phyloP scores from a whole-genome alignment of 2,888 invertebrate genomes.

The Agrochola circellaris region DNA sequence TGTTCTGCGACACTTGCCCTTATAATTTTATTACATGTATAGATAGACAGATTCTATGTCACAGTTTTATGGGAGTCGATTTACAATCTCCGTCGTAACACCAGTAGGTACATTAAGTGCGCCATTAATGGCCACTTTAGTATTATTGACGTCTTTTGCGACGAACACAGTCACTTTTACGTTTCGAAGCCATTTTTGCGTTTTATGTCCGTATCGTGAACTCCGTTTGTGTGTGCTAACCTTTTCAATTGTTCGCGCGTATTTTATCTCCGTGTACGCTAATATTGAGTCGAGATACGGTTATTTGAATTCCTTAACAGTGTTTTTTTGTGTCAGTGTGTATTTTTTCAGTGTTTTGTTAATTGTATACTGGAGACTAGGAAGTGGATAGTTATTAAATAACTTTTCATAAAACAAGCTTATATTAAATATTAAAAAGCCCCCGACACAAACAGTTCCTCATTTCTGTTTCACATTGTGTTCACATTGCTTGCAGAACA shows the following conservation, averaged over 20 bases:
- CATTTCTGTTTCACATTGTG: no score
- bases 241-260: constrained; percentile 45
- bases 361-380: not conserved
- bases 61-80: constrained; percentile 78
- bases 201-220: constrained; percentile 75
- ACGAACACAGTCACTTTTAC: constrained; percentile 77
- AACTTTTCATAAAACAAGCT: not conserved
- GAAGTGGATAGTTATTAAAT: not conserved
- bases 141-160: constrained; percentile 80
- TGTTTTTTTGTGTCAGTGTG: no score
- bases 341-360: no score
- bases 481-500: no score
- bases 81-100: constrained; percentile 81
- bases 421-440: no score
- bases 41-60: constrained; percentile 61
- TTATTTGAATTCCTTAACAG: constrained; percentile 5
- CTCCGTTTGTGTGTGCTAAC: constrained; percentile 48
- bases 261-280: constrained; percentile 37
- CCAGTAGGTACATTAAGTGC: constrained; percentile 66
- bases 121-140: constrained; percentile 78
- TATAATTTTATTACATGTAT: constrained; percentile 57
- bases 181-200: constrained; percentile 69
- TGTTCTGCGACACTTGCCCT: constrained; percentile 25
- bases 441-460: no score
- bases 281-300: constrained; percentile 1